Conservation (phyloP, 2,113 vertebrate species). For the Mormoops blainvillei region DNA sequence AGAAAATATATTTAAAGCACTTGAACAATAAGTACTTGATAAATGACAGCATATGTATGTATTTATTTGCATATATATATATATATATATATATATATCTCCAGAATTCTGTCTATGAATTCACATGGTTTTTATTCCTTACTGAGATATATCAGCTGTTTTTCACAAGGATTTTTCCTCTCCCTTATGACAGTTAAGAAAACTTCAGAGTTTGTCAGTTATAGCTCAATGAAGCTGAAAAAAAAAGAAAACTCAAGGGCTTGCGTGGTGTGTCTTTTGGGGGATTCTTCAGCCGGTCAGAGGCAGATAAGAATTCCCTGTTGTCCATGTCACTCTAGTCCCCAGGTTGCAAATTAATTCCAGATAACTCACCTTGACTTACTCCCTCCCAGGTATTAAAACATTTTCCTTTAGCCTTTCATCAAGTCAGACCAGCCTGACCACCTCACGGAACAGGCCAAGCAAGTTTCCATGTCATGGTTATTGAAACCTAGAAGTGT, state of each 20-base stretch:
- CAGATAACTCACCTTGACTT: not conserved
- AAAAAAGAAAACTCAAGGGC: not conserved
- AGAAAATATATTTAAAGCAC: constrained; percentile 6
- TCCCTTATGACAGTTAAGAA: not conserved
- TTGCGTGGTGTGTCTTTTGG: not conserved
- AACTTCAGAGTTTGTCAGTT: not conserved
- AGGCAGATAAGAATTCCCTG: not conserved
- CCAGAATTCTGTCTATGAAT: constrained; percentile 22
- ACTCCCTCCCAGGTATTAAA: not conserved
- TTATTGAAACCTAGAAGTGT: not conserved
- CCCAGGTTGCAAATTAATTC: not conserved
- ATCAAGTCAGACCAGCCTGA: not conserved
- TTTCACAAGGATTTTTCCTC: not conserved
- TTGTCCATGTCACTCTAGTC: not conserved
- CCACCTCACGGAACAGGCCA: not conserved
- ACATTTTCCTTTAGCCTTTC: not conserved
- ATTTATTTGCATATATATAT: not conserved
- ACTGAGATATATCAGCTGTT: not conserved
- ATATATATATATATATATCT: not conserved
- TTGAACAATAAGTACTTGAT: not conserved
- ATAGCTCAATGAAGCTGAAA: not conserved
- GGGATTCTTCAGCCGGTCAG: not conserved
- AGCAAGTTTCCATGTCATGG: not conserved
- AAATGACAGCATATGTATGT: not conserved
- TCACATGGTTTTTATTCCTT: not conserved